phyloP scores from a whole-genome alignment of 2,113 vertebrate species.

The Calypte anna region DNA sequence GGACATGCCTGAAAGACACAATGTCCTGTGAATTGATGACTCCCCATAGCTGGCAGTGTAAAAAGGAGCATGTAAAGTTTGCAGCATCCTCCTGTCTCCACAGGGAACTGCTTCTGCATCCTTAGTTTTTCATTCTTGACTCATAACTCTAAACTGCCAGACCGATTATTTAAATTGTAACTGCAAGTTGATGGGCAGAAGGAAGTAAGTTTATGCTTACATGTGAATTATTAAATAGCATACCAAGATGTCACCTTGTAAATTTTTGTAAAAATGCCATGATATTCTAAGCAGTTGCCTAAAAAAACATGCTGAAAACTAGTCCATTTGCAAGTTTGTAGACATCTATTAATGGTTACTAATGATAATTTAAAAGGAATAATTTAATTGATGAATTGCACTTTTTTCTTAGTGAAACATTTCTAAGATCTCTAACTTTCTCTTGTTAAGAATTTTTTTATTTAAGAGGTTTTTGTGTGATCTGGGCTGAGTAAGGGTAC shows the following conservation, averaged over 20 bases:
- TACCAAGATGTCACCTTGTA: fast-evolving
- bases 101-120: background rate
- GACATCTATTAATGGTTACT: background rate
- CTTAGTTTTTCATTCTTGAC: background rate
- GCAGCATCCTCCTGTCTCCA: background rate
- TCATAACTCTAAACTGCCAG: background rate
- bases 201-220: background rate
- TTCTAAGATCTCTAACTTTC: background rate
- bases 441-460: background rate
- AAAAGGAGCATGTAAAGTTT: background rate
- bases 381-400: background rate
- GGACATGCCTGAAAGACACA: background rate
- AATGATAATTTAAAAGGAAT: background rate
- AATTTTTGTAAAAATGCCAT: slow-evolving; percentile 1
- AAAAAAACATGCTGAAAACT: background rate
- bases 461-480: background rate
- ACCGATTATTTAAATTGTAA: background rate
- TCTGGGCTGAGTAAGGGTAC: background rate
- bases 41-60: background rate
- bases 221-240: background rate
- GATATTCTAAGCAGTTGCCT: background rate
- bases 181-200: background rate
- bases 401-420: background rate
- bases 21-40: background rate
- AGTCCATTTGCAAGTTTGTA: background rate